Evolutionary conservation across 2,797 vertebrate genomes (phyloP), one percentile per base, ranked within the genome.

Genomic region (Xenopus petersii): DNA sequence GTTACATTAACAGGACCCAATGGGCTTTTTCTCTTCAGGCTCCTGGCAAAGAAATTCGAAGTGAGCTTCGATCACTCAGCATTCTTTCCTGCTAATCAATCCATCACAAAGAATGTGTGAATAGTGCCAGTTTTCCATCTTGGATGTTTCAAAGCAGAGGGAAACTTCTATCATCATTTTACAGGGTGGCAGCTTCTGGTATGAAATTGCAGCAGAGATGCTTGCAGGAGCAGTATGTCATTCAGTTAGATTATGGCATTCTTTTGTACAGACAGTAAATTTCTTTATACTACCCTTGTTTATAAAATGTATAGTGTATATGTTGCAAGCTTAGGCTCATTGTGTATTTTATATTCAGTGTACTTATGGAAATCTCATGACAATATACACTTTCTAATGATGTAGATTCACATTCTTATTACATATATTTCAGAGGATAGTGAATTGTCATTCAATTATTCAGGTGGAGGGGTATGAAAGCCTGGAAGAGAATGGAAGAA

Each of bases 31-130:
- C 72, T 64, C 75, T 59, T 81, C 70, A 69, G 82, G 67, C 12
- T 77, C 74, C 71, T 75, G 48, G 71, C 66, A 73, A 77, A 77
- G 81, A 79, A 80, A 81, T 71, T 70, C 65, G 79, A 80, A 86
- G 83, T 83, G 82, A 81, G 69, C 51, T 64, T 64, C 55, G 61
- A 81, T 81, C 76, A 76, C 63, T 70, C 1, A 66, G 12, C 76
- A 73, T 83, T 86, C 74, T 72, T 47, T 64, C 26, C 70, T 71
- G 58, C 59, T 67, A 80, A 30, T 80, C 24, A 58, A 70, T 79
- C 71, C 73, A 74, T 70, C 76, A 74, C 71, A 74, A 79, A 74
- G 76, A 73, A 79, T 74, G 71, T 74, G 59, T 79, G 71, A 65
- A 68, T 9, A 24, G 80, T 84, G 82, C 79, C 64, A 71, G 49